These are phyloP conservation scores for Rhinella marina DNA, from an alignment of 2,797 vertebrate species.

Conservation along the genomic window DNA sequence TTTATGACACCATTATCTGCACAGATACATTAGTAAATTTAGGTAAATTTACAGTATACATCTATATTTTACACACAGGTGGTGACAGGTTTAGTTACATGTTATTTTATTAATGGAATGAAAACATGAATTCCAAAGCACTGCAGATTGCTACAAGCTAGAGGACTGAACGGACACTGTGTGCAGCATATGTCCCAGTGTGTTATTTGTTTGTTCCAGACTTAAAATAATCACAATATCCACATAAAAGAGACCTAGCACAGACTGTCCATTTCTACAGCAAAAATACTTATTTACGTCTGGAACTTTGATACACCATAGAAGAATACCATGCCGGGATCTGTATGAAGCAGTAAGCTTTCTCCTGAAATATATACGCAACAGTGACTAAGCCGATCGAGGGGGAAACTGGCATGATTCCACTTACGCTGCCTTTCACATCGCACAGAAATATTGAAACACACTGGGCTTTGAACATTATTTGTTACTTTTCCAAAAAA, in stretches of 20 bases:
- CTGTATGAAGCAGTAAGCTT: slow-evolving; percentile 25
- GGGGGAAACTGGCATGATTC: slow-evolving; percentile 14
- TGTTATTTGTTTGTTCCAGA: slow-evolving; percentile 56
- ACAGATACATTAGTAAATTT: too few species aligned
- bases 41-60: not conserved
- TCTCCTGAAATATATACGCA: slow-evolving; percentile 14
- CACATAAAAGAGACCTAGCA: slow-evolving; percentile 26
- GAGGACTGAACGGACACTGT: slow-evolving; percentile 13
- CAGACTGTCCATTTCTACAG: slow-evolving; percentile 46
- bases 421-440: slow-evolving; percentile 5
- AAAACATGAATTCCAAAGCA: not conserved
- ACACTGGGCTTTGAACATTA: not conserved
- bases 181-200: slow-evolving; percentile 26
- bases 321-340: slow-evolving; percentile 25
- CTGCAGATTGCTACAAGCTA: not conserved
- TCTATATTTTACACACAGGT: not conserved
- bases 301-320: slow-evolving; percentile 20
- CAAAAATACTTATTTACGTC: slow-evolving; percentile 34
- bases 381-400: not conserved
- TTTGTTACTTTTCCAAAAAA: slow-evolving; percentile 21
- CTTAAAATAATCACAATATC: slow-evolving; percentile 37
- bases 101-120: not conserved
- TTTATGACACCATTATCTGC: too few species aligned
- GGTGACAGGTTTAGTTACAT: too few species aligned
- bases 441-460: slow-evolving; percentile 1